Evolutionary conservation across 1,140 invertebrate species (phyloP), one percentile per base, ranked within the genome.

Genomic region (Procambarus clarkii): DNA sequence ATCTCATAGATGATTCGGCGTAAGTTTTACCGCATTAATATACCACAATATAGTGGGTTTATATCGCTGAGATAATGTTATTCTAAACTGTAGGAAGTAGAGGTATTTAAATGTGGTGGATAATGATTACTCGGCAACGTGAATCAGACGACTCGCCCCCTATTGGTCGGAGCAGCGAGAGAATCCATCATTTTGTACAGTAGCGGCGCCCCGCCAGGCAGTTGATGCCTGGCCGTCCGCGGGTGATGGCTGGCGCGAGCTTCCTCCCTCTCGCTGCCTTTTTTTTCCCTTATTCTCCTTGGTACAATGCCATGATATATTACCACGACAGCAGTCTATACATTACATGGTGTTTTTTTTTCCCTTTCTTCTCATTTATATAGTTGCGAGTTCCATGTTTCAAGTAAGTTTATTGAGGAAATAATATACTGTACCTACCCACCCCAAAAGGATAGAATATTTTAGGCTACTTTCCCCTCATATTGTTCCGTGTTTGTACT

Each of bases 161-260:
- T 58, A 87, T 87, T 87, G 85, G 85, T 54, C 71, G 8, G 85
- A 87, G 76, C 46, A 50, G 58, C 48, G 54, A 13, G 85, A 8
- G 85, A 64, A 87, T 87, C 85, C 85, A 87, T 87, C 85, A 87
- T 87, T 87, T 87, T 87, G 85, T 78, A 54, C 74, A 45, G 50
- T 58, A 58, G 15, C 82, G 34, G 71, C 74, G 76, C 46, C 48
- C 18, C 76, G 44, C 48, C 46, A 60, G 46, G 78, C 85, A 87
- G 46, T 87, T 78, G 69, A 21, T 64, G 76, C 76, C 34, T 58
- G 85, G 21, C 45, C 34, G 24, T 58, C 71, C 76, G 44, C 50
- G 50, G 76, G 24, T 34, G 85, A 87, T 87, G 83, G 83, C 83
- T 54, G 83, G 83, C 18, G 58, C 69, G 18, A 24, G 69, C 60